These are phyloP conservation scores for Stichodactyla mertensii DNA, from an alignment of 64 coral and sea anemone genomes.

Conservation along the genomic window DNA sequence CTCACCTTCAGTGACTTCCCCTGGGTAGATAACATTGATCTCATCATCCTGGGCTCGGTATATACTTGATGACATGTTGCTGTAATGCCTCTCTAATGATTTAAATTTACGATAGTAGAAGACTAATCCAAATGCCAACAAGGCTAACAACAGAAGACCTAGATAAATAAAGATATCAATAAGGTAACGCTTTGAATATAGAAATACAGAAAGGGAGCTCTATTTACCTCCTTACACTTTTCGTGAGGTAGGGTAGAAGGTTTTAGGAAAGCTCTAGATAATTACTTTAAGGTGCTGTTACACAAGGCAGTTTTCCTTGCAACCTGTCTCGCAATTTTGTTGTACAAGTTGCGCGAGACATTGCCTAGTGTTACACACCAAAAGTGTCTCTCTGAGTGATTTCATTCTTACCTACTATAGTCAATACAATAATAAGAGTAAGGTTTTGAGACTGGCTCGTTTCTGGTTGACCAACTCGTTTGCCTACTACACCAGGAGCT, in stretches of 20 bases:
- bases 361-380: too few relatives aligned
- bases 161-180: not conserved
- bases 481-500: not conserved
- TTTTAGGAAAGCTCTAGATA: too few relatives aligned
- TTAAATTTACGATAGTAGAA: conserved; percentile 53
- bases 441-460: not conserved
- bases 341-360: too few relatives aligned
- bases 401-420: conserved; percentile 17
- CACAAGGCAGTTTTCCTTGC: too few relatives aligned
- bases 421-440: conserved; percentile 25
- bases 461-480: not conserved
- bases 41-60: conserved; percentile 31
- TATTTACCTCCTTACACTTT: too few relatives aligned
- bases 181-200: not conserved
- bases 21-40: conserved; percentile 34
- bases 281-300: too few relatives aligned
- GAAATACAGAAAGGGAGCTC: not conserved
- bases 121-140: conserved; percentile 17
- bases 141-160: conserved; percentile 4
- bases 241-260: too few relatives aligned
- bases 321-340: too few relatives aligned
- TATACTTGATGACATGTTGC: conserved; percentile 15
- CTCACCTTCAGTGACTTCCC: conserved; percentile 38
- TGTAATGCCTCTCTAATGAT: conserved; percentile 34
- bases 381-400: too few relatives aligned